Base-by-base conservation (phyloP, 2,113 vertebrate species). In the Esox niger region DNA sequence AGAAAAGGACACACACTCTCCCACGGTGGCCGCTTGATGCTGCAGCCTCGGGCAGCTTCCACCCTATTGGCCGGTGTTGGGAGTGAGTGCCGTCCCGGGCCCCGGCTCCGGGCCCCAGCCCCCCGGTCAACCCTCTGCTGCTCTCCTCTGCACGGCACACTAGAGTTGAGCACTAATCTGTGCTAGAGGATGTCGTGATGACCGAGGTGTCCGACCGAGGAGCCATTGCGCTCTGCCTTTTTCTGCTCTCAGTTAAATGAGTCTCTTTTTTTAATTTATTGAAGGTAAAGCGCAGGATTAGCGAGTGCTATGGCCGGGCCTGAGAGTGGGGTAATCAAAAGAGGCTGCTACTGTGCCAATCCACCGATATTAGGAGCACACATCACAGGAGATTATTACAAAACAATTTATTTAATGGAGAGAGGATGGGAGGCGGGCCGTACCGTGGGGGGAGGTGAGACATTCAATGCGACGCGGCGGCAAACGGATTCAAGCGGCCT, bases 371-470 rank as follows among this genome's bases (percentile, higher is more conserved):
- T 82, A 88, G 80, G 76, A 85, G 86, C 79, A 68, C 63, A 68
- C 71, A 77, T 75, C 70, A 69, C 80, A 88, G 86, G 82, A 91
- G 90, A 92, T 91, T 91, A 91, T 91, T 88, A 88, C 81, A 79
- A 79, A 76, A 86, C 90, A 91, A 92, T 91, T 91, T 90, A 90
- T 91, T 91, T 91, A 92, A 92, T 92, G 91, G 90, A 90, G 86
- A 78, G 74, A 86, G 79, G 83, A 87, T 78, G 74, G 75, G 82
- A 27, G 75, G 68, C 79, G 77, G 76, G 49, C 25, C 35, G 70
- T 73, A 55, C 20, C 35, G 5, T 63, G 70, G 26, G 49, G 78
- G 84, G 82, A 71, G 77, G 83, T 62, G 47, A 76, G 70, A 76
- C 76, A 75, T 72, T 87, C 76, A 75, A 61, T 63, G 75, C 73